These are phyloP conservation scores for Tympanoctomys barrerae DNA, from an alignment of 2,797 vertebrate species.

Conservation along the genomic window DNA sequence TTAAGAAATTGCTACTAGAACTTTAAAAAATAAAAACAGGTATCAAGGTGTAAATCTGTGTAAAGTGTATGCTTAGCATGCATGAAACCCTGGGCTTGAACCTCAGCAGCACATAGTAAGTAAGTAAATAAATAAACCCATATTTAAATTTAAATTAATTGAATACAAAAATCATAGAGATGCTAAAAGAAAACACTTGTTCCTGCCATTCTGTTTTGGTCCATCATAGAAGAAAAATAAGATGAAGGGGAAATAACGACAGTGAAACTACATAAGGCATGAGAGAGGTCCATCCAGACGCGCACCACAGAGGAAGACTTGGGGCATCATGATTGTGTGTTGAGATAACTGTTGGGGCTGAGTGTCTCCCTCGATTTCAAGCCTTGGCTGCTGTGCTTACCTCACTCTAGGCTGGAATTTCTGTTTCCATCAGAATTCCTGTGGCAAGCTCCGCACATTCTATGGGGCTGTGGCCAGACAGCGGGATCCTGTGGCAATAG, in stretches of 20 bases:
- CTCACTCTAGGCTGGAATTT: background rate
- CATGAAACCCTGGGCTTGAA: background rate
- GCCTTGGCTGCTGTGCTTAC: background rate
- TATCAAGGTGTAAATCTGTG: background rate
- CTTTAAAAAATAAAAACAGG: background rate
- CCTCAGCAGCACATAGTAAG: background rate
- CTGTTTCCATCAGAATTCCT: background rate
- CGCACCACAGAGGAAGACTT: background rate
- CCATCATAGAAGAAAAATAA: background rate
- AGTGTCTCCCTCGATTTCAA: background rate
- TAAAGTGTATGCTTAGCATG: background rate
- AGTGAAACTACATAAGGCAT: background rate
- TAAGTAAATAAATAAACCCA: background rate
- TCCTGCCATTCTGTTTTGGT: background rate
- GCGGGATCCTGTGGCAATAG: background rate
- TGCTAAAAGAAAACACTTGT: constrained; percentile 8
- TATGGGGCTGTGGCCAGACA: background rate
- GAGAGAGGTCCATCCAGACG: background rate
- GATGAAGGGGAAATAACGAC: background rate
- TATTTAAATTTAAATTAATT: constrained; percentile 41
- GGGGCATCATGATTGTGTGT: background rate
- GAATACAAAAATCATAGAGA: background rate
- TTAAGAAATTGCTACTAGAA: background rate
- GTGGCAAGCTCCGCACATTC: background rate
- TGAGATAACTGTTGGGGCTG: background rate